These are phyloP conservation scores for Lepus townsendii DNA, from an alignment of 2,797 vertebrate species.

Conservation along the genomic window DNA sequence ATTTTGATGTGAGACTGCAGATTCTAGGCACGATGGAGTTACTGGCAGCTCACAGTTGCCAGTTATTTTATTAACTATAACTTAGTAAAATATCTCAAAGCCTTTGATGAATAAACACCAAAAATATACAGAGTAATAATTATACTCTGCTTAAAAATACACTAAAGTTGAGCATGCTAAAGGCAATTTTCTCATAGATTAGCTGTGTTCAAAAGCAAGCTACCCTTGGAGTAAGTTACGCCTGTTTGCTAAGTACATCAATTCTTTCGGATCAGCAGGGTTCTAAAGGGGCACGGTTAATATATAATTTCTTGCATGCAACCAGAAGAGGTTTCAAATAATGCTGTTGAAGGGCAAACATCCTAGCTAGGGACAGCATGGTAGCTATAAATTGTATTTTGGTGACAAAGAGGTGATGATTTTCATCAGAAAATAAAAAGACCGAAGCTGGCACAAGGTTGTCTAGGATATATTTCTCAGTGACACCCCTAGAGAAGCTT, in stretches of 20 bases:
- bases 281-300: slow-evolving; percentile 6
- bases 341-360: slow-evolving; percentile 56
- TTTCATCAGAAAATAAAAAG: slow-evolving; percentile 71
- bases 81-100: not conserved
- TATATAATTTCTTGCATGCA: slow-evolving; percentile 52
- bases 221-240: not conserved
- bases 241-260: not conserved
- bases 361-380: slow-evolving; percentile 24
- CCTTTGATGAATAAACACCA: not conserved
- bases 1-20: not conserved
- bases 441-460: slow-evolving; percentile 55
- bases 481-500: slow-evolving; percentile 69
- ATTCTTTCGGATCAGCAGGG: slow-evolving; percentile 30
- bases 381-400: slow-evolving; percentile 65
- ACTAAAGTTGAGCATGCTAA: not conserved
- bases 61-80: slow-evolving; percentile 29
- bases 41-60: not conserved
- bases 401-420: slow-evolving; percentile 58
- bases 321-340: slow-evolving; percentile 48
- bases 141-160: slow-evolving; percentile 44
- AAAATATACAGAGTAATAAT: slow-evolving; percentile 38
- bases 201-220: slow-evolving; percentile 42
- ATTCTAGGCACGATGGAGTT: not conserved
- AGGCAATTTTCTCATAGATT: not conserved
- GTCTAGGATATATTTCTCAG: slow-evolving; percentile 74